A percentile compares a stretch with the other conserved stretches of the same genome.
phyloP scores from a whole-genome alignment of 2,797 vertebrate genomes.

The Sebastes minor region DNA sequence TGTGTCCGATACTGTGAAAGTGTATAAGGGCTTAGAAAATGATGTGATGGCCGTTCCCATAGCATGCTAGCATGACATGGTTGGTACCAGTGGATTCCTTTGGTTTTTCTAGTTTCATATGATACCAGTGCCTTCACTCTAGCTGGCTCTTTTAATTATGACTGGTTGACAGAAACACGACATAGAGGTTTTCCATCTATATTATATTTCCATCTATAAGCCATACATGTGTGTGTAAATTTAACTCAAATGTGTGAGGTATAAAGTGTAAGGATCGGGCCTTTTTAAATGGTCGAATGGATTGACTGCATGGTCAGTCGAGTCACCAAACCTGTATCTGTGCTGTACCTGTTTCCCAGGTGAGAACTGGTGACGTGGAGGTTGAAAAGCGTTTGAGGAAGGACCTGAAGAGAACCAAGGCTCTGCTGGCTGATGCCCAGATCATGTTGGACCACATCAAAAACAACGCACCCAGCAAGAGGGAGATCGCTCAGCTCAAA shows the following conservation, averaged over 20 bases:
- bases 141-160: not conserved
- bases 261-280: not conserved
- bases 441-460: constrained; percentile 99
- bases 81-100: no score
- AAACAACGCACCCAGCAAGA: constrained; percentile 96
- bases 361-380: constrained; percentile 89
- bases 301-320: not conserved
- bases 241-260: not conserved
- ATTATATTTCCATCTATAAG: not conserved
- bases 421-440: constrained; percentile 93
- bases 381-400: constrained; percentile 93
- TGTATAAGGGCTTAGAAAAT: no score
- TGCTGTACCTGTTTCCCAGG: constrained; percentile 72
- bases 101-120: no score
- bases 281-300: not conserved
- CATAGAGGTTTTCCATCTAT: not conserved
- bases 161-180: not conserved
- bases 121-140: no score
- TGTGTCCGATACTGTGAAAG: no score
- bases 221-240: not conserved
- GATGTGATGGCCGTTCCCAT: no score
- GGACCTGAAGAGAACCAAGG: constrained; percentile 96
- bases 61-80: no score
- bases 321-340: not conserved
- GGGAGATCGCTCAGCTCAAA: constrained; percentile 96